Evolutionary conservation across 2,888 invertebrate species (phyloP), one percentile per base, ranked within the genome.

Genomic region (Physocephala rufipes): DNA sequence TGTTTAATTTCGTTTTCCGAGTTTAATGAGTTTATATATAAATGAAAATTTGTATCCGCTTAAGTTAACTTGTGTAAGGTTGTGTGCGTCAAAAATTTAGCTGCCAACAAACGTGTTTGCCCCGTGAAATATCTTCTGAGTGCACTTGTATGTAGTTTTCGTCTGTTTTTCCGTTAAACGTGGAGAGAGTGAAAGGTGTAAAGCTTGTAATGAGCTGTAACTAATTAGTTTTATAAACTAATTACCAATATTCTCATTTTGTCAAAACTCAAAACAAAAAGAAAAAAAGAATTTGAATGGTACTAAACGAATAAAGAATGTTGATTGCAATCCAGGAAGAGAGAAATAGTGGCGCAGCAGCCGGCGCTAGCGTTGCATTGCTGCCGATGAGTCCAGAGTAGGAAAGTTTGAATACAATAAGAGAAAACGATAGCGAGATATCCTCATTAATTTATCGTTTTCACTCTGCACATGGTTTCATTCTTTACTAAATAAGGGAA

Each of bases 61-160:
- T 30, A 21, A 43, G 21, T 7, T 62, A 26, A 26, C 3, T 16
- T 16, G 55, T 62, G 62, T 62, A 21, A 43, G 62, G 1, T 13
- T 62, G 62, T 30, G 36, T 62, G 62, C 45, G 24, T 55, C 2
- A 19, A 21, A 36, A 36, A 28, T 21, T 59, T 47, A 47, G 45
- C 45, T 61, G 61, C 62, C 28, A 51, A 36, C 61, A 68, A 68
- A 68, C 68, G 68, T 68, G 68, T 68, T 68, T 68, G 21, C 30
- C 24, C 30, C 68, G 62, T 62, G 62, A 61, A 68, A 43, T 21
- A 28, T 59, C 47, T 49, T 28, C n/a, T 45, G 59, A 47, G 59
- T 59, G 59, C 28, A 51, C 49, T 62, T n/a, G 19, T 49, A 58
- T 58, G 55, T 19, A 30, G 21, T 62, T 43, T 63, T 51, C 62